Evolutionary conservation across 2,888 invertebrate species (phyloP), one percentile per base, ranked within the genome.

Genomic region (Orchestes rusci): DNA sequence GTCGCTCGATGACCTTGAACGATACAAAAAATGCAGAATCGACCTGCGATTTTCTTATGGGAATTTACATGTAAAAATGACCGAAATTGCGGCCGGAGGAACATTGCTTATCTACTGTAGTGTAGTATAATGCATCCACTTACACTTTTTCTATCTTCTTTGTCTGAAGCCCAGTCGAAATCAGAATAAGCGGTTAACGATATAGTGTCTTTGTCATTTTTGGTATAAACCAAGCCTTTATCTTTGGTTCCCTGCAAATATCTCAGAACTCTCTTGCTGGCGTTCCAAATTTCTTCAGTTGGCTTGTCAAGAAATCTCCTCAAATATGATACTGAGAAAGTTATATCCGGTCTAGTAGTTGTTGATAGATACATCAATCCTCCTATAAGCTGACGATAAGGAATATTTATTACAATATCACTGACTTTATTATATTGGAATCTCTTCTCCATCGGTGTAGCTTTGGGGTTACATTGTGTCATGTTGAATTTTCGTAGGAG

Each of bases 161-260:
- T n/a, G n/a, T n/a, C n/a, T n/a, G n/a, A n/a, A n/a, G 28, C 43
- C 39, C 51, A 48, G 38, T 51, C 53, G 15, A 51, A 46, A 35
- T 53, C 52, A 16, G 43, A 40, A 31, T 30, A 44, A 19, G 19
- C 35, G 13, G 17, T 42, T 40, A 30, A 40, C n/a, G 15, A n/a
- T 23, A 23, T 23, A 5, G 5, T 10, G 5, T n/a, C n/a, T n/a
- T 5, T 23, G 5, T 23, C 7, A 23, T 23, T 23, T 10, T 23
- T 23, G 5, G 10, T 23, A n/a, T n/a, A n/a, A n/a, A n/a, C n/a
- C n/a, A n/a, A n/a, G n/a, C n/a, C n/a, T n/a, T n/a, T n/a, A n/a
- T 39, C 43, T n/a, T 39, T 53, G 29, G 40, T 48, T 15, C 23
- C 45, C 36, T 48, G 30, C 20, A 47, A 32, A 48, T 52, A 56